Evolutionary conservation across 1,140 invertebrate genomes (phyloP).

Genomic region (Bilobella aurantiaca): DNA sequence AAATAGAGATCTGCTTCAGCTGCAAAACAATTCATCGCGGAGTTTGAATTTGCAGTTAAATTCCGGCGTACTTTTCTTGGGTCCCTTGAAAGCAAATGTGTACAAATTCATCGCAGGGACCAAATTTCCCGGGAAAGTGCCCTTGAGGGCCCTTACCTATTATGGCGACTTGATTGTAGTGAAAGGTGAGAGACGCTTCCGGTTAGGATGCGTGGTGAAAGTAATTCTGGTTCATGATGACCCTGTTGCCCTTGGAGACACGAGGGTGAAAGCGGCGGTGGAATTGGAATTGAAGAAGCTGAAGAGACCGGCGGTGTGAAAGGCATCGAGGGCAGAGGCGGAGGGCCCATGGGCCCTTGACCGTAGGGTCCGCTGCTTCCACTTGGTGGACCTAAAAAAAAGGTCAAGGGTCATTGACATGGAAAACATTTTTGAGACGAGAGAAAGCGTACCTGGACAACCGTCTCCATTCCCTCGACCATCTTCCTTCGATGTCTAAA

Average conservation of each 20-base stretch:
- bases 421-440: neutral
- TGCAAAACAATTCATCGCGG: too few relatives aligned
- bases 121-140: too few relatives aligned
- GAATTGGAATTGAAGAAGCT: constrained; percentile 12
- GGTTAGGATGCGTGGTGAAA: constrained; percentile 33
- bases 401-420: neutral
- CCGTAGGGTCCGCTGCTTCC: neutral
- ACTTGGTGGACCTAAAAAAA: constrained; percentile 14
- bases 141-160: too few relatives aligned
- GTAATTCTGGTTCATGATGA: constrained; percentile 32
- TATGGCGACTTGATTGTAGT: constrained; percentile 34
- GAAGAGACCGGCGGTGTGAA: constrained; percentile 2
- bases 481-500: constrained; percentile 33
- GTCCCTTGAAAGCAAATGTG: too few relatives aligned
- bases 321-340: constrained; percentile 16
- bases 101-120: too few relatives aligned
- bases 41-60: too few relatives aligned
- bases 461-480: constrained; percentile 31
- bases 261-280: constrained; percentile 27
- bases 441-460: neutral
- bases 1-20: too few relatives aligned
- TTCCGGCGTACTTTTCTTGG: too few relatives aligned
- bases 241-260: constrained; percentile 16
- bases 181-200: constrained; percentile 31
- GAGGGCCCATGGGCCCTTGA: constrained; percentile 17